Percentiles rank a stretch among this genome's conserved stretches.
Conservation (phyloP, 2,113 vertebrate species). For the Herpailurus yagouaroundi region DNA sequence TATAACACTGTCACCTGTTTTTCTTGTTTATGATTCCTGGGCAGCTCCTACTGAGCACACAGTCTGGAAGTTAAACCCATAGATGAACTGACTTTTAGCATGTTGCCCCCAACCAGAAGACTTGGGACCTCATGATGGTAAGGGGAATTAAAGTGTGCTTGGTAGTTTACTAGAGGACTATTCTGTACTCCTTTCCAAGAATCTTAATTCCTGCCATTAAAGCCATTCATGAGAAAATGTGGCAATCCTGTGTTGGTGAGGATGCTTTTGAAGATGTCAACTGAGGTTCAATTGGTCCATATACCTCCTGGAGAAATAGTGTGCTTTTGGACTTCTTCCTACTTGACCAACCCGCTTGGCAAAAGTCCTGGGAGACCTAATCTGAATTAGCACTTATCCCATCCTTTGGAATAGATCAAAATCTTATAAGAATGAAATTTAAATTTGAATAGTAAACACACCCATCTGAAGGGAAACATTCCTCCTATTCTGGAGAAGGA, state of each 20-base stretch:
- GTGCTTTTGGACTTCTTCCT: neutral
- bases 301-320: neutral
- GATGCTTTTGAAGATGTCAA: neutral
- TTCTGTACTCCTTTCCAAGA: neutral
- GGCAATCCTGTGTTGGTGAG: neutral
- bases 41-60: neutral
- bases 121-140: neutral
- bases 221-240: neutral
- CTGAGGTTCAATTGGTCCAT: neutral
- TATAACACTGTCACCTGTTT: neutral
- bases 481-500: neutral
- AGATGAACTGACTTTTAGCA: neutral
- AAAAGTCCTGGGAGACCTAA: neutral
- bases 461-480: neutral
- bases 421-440: neutral
- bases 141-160: neutral
- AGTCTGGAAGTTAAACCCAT: neutral
- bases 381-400: neutral
- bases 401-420: neutral
- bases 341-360: neutral
- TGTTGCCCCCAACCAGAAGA: neutral
- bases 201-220: neutral
- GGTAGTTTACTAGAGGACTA: neutral
- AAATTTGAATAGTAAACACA: neutral
- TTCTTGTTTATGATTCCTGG: neutral